Base-by-base conservation (phyloP, 2,888 invertebrate genomes). In the Sipunculus nudus region DNA sequence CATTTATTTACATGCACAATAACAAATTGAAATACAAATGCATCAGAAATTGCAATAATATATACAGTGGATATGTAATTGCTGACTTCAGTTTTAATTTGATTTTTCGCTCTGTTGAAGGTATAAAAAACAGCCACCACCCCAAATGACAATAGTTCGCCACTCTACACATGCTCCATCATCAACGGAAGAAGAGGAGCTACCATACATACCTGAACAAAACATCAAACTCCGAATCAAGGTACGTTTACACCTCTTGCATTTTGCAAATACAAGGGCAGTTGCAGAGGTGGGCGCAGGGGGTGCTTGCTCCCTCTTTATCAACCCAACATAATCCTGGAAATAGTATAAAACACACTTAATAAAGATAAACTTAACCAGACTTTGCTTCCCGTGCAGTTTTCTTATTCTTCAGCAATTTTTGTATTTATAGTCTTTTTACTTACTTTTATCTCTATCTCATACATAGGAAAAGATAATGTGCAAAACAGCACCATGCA, bases 211-310 rank as follows among this genome's bases (percentile, higher is more conserved):
- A 21, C 66, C 66, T 2, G 54, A 47, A 26, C 74, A 74, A 52
- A 67, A 70, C 13, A 71, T 80, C 10, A 70, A 78, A 40, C 76
- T 80, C 29, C 71, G 75, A 58, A 78, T 82, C 31, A 73, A 75
- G 74, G 80, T 80, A 53, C n/a, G 57, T 25, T 13, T 1, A 19
- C n/a, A 16, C 35, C 31, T 10, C 50, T 6, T 31, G 32, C 10
- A 21, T 10, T n/a, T n/a, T 16, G 19, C 35, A 35, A 21, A 21
- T 35, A 50, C 5, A 10, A 19, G 8, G 19, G 43, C 21, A 8
- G 8, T 16, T 8, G 13, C 16, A 21, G 43, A 16, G 13, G 13
- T 21, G 19, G 43, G 43, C 43, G 19, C 21, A 16, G 13, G 21
- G 43, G 43, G 43, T 19, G 13, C 43, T 8, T n/a, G 16, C 43